phyloP scores from a whole-genome alignment of 2,113 vertebrate species.

The Alethe castanea region DNA sequence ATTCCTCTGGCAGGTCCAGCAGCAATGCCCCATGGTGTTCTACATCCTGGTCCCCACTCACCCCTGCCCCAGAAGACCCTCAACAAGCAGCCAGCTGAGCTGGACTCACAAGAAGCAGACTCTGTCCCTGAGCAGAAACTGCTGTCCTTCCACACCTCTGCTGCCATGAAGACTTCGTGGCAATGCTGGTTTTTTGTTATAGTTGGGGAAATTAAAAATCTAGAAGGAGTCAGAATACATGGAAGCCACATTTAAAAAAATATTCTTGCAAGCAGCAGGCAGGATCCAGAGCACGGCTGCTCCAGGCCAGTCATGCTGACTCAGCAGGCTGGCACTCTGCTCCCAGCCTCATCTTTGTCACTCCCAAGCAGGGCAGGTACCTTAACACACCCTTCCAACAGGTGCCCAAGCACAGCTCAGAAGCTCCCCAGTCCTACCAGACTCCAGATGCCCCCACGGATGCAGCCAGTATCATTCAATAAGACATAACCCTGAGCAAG shows the following conservation, averaged over 20 bases:
- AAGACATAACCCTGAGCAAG: neutral
- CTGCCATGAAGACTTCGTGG: neutral
- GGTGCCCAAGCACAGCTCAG: neutral
- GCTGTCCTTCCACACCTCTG: neutral
- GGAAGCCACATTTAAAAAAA: constrained; percentile 75
- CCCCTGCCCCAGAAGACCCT: accelerated
- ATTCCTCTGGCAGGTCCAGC: neutral
- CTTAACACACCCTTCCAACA: neutral
- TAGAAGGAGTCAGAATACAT: constrained; percentile 56
- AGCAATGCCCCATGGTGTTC: accelerated
- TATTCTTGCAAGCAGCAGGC: constrained; percentile 61
- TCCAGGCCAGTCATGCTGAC: constrained; percentile 76
- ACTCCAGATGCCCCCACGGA: neutral
- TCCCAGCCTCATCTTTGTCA: neutral
- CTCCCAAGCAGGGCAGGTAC: neutral
- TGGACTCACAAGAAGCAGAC: neutral
- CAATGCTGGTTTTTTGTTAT: neutral
- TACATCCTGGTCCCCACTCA: neutral
- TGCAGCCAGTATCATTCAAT: accelerated
- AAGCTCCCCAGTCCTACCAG: neutral
- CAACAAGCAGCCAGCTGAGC: neutral
- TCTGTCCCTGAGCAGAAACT: neutral
- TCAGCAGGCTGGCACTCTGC: constrained; percentile 58
- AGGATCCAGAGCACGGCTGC: constrained; percentile 50
- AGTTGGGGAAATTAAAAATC: constrained; percentile 18